phyloP scores from a whole-genome alignment of 2,113 vertebrate genomes.

The Illadopsis cleaveri region DNA sequence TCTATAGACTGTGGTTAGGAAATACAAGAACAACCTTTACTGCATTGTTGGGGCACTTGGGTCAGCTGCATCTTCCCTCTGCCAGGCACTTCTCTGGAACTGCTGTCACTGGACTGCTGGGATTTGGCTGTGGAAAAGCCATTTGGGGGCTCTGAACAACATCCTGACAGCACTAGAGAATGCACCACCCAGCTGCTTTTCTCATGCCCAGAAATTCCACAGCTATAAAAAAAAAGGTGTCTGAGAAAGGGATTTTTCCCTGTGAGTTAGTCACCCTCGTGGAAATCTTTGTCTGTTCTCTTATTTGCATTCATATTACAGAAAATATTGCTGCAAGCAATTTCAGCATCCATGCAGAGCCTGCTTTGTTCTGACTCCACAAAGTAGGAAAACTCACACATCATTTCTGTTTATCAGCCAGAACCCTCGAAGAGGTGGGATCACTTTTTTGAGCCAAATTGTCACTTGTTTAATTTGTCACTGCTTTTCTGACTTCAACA shows the following conservation, averaged over 20 bases:
- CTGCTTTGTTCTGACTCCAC: not conserved
- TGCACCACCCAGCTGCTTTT: not conserved
- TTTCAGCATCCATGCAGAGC: not conserved
- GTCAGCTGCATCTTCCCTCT: not conserved
- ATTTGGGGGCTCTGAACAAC: fast-evolving
- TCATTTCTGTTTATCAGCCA: not conserved
- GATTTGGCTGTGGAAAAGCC: not conserved
- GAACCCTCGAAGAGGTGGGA: not conserved
- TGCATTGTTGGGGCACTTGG: not conserved
- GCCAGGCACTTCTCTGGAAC: not conserved
- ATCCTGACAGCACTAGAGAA: too few species aligned
- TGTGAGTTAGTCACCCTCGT: not conserved
- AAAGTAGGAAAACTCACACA: not conserved
- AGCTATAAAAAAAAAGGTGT: not conserved
- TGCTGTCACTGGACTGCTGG: not conserved
- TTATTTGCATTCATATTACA: constrained; percentile 30
- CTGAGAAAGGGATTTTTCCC: not conserved
- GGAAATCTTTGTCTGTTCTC: not conserved
- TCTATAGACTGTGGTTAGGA: too few species aligned
- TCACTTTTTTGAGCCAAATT: not conserved
- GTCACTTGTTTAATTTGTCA: not conserved
- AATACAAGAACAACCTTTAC: not conserved
- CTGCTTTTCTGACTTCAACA: not conserved
- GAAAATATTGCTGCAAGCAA: constrained; percentile 5
- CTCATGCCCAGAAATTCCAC: not conserved